These are phyloP conservation scores for Bedellia somnulentella DNA, from an alignment of 2,888 invertebrate species.

Conservation along the genomic window DNA sequence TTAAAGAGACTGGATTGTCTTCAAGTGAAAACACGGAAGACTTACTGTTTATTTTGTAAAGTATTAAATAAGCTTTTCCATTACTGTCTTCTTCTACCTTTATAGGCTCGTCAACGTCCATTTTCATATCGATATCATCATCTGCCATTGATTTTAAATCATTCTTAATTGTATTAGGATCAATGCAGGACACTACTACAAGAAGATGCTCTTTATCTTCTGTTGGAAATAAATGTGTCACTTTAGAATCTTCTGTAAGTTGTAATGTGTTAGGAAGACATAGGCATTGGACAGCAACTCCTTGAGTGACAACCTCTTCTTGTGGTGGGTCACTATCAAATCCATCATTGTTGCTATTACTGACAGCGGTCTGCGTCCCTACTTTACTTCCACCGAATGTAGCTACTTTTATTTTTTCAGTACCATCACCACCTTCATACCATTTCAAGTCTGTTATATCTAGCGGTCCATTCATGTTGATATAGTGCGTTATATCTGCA, in stretches of 20 bases:
- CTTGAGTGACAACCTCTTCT: constrained; percentile 40
- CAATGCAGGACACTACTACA: constrained; percentile 54
- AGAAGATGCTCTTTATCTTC: constrained; percentile 70
- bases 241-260: constrained; percentile 47
- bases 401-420: constrained; percentile 38
- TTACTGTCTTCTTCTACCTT: constrained; percentile 16
- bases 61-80: constrained; percentile 33
- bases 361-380: constrained; percentile 35
- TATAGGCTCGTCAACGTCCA: constrained; percentile 46
- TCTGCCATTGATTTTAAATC: constrained; percentile 25
- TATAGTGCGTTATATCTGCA: constrained; percentile 38
- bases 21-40: constrained; percentile 39
- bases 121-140: constrained; percentile 36
- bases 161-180: constrained; percentile 26
- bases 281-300: constrained; percentile 61
- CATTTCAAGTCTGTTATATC: constrained; percentile 49
- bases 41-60: constrained; percentile 38
- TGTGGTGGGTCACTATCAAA: constrained; percentile 47
- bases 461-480: constrained; percentile 47
- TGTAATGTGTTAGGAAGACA: constrained; percentile 52
- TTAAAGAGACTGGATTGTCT: constrained; percentile 63
- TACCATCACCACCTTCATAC: constrained; percentile 42
- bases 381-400: constrained; percentile 32
- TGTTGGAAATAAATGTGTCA: constrained; percentile 68
- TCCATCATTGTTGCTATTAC: constrained; percentile 47